Conservation (phyloP, 2,113 vertebrate species). For the Microtus pennsylvanicus region DNA sequence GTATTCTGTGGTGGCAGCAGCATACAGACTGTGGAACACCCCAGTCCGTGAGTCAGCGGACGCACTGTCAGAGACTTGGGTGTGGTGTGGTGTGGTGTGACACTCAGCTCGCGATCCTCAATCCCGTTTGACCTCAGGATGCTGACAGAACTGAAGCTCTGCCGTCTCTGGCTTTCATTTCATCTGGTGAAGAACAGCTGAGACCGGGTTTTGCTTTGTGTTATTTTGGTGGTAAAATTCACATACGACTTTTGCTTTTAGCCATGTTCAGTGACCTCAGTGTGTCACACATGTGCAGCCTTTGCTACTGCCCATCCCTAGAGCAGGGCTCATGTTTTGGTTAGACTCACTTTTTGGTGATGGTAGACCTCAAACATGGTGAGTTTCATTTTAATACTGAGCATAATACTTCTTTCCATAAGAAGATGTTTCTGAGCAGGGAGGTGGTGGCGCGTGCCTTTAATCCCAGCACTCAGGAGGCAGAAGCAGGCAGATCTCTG, state of each 20-base stretch:
- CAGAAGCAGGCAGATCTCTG: not conserved
- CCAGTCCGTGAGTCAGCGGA: fast-evolving
- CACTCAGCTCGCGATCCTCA: not conserved
- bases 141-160: not conserved
- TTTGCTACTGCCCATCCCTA: not conserved
- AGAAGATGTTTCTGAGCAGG: not conserved
- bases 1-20: not conserved
- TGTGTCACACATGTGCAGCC: not conserved
- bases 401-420: not conserved
- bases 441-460: not conserved
- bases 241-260: not conserved
- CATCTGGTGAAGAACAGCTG: not conserved
- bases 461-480: not conserved
- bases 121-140: not conserved
- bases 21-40: not conserved
- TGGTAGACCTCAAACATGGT: not conserved
- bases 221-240: not conserved
- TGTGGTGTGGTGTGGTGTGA: not conserved
- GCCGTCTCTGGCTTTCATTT: not conserved
- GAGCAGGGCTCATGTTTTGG: not conserved
- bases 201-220: not conserved
- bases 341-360: not conserved
- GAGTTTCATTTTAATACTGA: not conserved
- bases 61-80: not conserved
- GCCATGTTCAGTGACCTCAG: not conserved